These are phyloP conservation scores for Petrocephalus zakoni DNA, from an alignment of 2,113 vertebrate species.

Conservation along the genomic window DNA sequence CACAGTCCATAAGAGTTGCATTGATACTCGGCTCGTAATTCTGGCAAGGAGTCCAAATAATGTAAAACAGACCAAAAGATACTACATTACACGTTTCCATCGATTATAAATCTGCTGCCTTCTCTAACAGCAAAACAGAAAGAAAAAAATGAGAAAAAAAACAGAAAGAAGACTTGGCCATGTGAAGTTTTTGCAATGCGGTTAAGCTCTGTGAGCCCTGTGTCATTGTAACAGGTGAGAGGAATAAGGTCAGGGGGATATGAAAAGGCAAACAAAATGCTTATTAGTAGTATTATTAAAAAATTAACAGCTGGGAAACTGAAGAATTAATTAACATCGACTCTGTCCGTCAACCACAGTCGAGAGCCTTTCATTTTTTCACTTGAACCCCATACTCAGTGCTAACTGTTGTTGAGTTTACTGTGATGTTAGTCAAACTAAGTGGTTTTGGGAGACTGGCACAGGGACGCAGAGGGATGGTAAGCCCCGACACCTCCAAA, in stretches of 20 bases:
- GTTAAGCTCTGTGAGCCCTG: conserved; percentile 35
- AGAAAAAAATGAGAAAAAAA: no score
- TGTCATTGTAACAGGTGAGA: conserved; percentile 29
- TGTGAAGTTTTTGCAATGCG: background rate
- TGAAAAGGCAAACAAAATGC: conserved; percentile 29
- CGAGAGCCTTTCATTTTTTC: background rate
- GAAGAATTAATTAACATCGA: conserved; percentile 25
- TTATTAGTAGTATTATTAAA: conserved; percentile 55
- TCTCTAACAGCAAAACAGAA: background rate
- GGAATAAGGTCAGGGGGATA: conserved; percentile 39
- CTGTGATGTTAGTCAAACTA: background rate
- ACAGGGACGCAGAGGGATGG: background rate
- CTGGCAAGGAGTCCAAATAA: background rate
- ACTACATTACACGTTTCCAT: background rate
- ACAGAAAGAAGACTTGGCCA: background rate
- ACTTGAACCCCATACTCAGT: background rate
- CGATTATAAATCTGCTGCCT: background rate
- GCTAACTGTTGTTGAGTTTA: background rate
- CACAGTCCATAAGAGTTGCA: background rate
- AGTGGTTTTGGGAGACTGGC: background rate
- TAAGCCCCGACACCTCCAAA: background rate
- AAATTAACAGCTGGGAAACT: conserved; percentile 38
- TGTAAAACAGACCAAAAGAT: background rate
- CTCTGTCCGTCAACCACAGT: conserved; percentile 19
- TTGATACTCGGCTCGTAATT: background rate